phyloP scores from a whole-genome alignment of 2,113 vertebrate species.

The Microcebus murinus region DNA sequence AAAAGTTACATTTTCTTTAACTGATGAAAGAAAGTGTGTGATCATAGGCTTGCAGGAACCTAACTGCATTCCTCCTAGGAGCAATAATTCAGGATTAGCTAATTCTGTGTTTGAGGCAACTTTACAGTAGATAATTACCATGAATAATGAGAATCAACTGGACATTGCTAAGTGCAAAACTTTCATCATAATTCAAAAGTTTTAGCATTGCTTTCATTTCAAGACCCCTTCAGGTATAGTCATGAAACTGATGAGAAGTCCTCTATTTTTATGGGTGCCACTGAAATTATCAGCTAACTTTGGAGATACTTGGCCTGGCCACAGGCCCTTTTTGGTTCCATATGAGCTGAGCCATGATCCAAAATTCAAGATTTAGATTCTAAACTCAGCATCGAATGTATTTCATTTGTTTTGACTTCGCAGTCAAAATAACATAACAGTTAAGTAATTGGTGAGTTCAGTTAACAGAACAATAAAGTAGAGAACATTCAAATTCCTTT shows the following conservation, averaged over 20 bases:
- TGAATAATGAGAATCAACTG: not conserved
- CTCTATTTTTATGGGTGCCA: not conserved
- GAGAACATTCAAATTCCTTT: not conserved
- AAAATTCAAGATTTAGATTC: not conserved
- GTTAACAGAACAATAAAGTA: not conserved
- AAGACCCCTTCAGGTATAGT: not conserved
- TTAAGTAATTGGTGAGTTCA: not conserved
- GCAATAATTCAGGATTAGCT: not conserved
- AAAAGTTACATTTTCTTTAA: not conserved
- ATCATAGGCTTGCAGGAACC: not conserved
- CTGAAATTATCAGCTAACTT: not conserved
- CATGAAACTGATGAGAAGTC: not conserved
- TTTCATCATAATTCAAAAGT: not conserved
- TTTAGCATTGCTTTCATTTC: constrained; percentile 4
- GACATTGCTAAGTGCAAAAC: not conserved
- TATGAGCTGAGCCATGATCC: not conserved
- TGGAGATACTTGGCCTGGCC: not conserved
- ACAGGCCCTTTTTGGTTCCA: not conserved
- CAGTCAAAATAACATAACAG: not conserved
- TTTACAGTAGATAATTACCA: not conserved
- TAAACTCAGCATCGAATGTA: not conserved
- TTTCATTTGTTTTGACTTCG: not conserved
- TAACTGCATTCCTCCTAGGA: not conserved
- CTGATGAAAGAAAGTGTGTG: not conserved
- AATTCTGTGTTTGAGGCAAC: not conserved